Conservation (phyloP, 1,140 invertebrate genomes). For the Meteorus sp. region DNA sequence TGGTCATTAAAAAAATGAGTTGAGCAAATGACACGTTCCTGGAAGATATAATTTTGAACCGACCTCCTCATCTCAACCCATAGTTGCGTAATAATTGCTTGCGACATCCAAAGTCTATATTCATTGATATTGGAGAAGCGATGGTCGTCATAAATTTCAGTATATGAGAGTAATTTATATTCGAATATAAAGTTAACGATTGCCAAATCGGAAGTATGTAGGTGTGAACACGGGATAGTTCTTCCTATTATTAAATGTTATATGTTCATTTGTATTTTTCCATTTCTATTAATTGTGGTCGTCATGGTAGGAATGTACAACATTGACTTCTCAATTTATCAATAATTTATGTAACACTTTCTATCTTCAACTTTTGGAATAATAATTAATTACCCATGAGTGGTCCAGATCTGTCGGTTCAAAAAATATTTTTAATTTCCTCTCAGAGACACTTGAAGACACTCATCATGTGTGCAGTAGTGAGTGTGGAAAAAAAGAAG, state of each 20-base stretch:
- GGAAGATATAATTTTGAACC: slow-evolving; percentile 3
- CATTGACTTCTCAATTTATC: no score
- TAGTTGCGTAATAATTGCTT: slow-evolving; percentile 15
- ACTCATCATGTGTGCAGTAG: no score
- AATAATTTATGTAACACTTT: no score
- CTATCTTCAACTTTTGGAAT: no score
- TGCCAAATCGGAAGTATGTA: slow-evolving; percentile 14
- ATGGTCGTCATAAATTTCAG: neutral
- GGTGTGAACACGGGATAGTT: neutral
- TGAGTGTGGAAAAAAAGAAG: neutral
- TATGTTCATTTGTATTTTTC: no score
- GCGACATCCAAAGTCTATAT: slow-evolving; percentile 9
- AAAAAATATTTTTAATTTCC: no score
- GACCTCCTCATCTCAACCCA: neutral
- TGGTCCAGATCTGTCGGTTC: no score
- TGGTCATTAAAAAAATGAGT: neutral
- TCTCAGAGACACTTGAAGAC: no score
- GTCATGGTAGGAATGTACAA: no score
- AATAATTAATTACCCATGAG: no score
- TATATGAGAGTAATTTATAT: slow-evolving; percentile 14
- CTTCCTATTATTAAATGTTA: neutral
- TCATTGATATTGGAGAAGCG: slow-evolving; percentile 18
- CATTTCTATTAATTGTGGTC: no score
- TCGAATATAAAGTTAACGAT: slow-evolving; percentile 10
- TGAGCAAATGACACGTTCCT: neutral